A percentile compares a stretch with the other conserved stretches of the same genome.
Evolutionary conservation across 1,140 invertebrate species (phyloP).

Genomic region (Hycleus cichorii): DNA sequence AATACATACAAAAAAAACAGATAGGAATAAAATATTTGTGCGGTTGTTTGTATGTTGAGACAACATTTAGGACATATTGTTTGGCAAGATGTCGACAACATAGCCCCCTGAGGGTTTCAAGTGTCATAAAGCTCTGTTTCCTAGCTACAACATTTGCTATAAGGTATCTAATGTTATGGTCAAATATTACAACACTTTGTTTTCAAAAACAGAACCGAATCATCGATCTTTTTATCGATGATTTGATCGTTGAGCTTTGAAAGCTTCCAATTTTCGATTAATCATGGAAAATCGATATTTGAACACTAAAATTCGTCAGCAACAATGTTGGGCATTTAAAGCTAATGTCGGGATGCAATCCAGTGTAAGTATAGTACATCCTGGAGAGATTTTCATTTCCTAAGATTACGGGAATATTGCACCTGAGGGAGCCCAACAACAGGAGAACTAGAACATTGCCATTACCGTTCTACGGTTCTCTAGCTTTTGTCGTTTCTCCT

Average conservation of each 20-base stretch:
- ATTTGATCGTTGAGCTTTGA: no score
- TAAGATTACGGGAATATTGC: constrained; percentile 26
- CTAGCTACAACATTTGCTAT: background rate
- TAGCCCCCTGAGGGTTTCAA: constrained; percentile 3
- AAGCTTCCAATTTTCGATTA: no score
- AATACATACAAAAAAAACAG: no score
- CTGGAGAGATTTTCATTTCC: constrained; percentile 27
- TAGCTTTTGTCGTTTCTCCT: background rate
- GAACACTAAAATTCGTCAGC: no score
- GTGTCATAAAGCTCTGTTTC: constrained; percentile 11
- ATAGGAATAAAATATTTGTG: no score
- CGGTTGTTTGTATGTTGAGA: background rate
- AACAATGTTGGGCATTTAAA: constrained; percentile 1
- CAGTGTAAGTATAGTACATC: constrained; percentile 16
- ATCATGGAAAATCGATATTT: background rate
- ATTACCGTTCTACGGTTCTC: constrained; percentile 11
- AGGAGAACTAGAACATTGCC: constrained; percentile 17
- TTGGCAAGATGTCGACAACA: constrained; percentile 3
- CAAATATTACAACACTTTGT: background rate
- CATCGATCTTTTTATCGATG: no score
- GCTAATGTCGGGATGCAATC: constrained; percentile 13
- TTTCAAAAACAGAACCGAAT: no score
- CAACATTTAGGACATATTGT: constrained; percentile 5
- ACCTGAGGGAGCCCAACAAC: constrained; percentile 23
- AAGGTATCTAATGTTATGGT: constrained; percentile 3